Evolutionary conservation across 1,140 invertebrate genomes (phyloP), one percentile per base, ranked within the genome.

Genomic region (Trinorchestia longiramus): DNA sequence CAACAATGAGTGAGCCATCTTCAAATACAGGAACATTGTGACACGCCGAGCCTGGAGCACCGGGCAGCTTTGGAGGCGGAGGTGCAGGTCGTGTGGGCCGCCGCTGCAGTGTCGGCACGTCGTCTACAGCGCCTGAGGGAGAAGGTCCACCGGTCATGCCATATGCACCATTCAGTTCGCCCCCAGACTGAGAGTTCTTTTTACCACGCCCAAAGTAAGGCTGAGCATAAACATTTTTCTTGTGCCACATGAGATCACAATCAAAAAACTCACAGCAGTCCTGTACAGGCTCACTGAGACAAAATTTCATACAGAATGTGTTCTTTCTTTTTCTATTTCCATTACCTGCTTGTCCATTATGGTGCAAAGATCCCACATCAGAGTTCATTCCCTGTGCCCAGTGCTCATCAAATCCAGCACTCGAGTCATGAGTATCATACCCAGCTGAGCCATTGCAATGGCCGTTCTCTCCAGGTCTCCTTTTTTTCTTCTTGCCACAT

Each of bases 241-340:
- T 97, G 43, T 95, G 95, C 96, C 96, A 97, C 96, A 97, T 96
- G 41, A 96, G 43, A 94, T 97, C 96, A 96, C 96, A 97, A 77
- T 97, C 96, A 96, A 97, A 97, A 94, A 97, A 97, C 57, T 97
- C 96, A 95, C 96, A 97, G 90, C 96, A 97, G 44, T 97, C 96
- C 77, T 97, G 96, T 42, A 97, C 96, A 57, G 96, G 96, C 43
- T 97, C 96, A 96, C 96, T 97, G 47, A 97, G 94, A 95, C 96
- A 97, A 57, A 97, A 97, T n/a, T 96, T 96, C 96, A 97, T 97
- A 87, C 96, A 97, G 15, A 96, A 94, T 47, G 95, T 96, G n/a
- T n/a, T 77, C 62, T 95, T 91, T 45, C 47, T 53, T 8, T 40
- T 88, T 23, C 87, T 87, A 45, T 87, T 88, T 44, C 11, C 57